Evolutionary conservation across 2,797 vertebrate genomes (phyloP), one percentile per base, ranked within the genome.

Genomic region (Lerista edwardsae): DNA sequence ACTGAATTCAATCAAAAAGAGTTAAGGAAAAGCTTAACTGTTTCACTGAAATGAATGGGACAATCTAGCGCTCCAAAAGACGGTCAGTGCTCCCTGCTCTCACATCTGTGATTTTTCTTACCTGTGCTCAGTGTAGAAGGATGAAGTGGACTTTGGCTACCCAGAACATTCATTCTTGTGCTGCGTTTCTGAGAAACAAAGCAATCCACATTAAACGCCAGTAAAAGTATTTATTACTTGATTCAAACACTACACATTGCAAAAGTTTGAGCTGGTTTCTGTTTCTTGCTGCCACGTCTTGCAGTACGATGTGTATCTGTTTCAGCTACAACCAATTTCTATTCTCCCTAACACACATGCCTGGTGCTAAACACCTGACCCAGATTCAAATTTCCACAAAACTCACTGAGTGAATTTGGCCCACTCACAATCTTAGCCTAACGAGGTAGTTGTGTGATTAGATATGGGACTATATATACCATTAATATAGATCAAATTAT

Each of bases 61-160:
- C n/a, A 31, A 34, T 55, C 73, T 55, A 34, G 1, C 19, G 55
- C 29, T 75, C 73, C 47, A 19, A 31, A 31, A 31, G n/a, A n/a
- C 23, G 2, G 8, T 11, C 19, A 34, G 9, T 5, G 2, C 47
- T 51, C 47, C 7, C 47, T 51, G 47, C 47, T 51, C 8, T 23
- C 23, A 15, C 4, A 23, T 5, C 21, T 69, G 14, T 39, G 31
- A 51, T 76, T 69, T 67, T 36, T 74, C 90, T 94, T 97, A 99
- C 98, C 98, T 97, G 98, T 97, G 94, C 97, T 98, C 83, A 99
- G 94, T 86, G 97, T 97, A 57, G 98, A 97, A 65, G 98, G 96
- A 93, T 99, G 98, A 81, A 98, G 96, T 17, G 98, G 98, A 93
- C 98, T 98, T 93, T 97, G 97, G 91, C 97, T 98, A 86, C 98